Percentiles rank a stretch among this genome's conserved stretches.
Evolutionary conservation across 2,888 invertebrate species (phyloP).

Genomic region (Lasioglossum oenotherae): DNA sequence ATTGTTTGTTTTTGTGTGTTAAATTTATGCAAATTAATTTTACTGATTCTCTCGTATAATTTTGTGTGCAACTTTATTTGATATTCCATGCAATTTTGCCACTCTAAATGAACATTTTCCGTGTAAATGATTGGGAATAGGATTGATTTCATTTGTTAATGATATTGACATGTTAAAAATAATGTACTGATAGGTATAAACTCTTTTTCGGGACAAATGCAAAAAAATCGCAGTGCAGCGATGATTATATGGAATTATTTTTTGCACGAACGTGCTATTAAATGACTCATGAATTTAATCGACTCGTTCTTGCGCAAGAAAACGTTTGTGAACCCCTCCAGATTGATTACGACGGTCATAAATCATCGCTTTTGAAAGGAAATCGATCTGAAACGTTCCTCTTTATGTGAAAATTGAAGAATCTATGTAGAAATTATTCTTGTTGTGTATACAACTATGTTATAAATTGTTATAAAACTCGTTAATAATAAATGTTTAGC

Average conservation of each 20-base stretch:
- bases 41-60: neutral
- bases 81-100: neutral
- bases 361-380: neutral
- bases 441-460: neutral
- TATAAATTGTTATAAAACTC: neutral
- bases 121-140: neutral
- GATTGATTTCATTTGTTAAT: neutral
- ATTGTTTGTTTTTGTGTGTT: rapidly evolving
- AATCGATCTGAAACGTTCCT: neutral
- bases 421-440: neutral
- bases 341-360: neutral
- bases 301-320: neutral
- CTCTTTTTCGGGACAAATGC: neutral
- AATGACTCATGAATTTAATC: neutral
- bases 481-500: no score
- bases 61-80: neutral
- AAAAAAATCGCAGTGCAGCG: neutral
- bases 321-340: neutral
- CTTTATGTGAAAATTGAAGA: neutral
- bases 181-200: no score
- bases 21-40: neutral
- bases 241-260: neutral
- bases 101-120: neutral
- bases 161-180: neutral
- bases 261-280: neutral